Evolutionary conservation across 2,797 vertebrate genomes (phyloP).

Genomic region (Molossus molossus): DNA sequence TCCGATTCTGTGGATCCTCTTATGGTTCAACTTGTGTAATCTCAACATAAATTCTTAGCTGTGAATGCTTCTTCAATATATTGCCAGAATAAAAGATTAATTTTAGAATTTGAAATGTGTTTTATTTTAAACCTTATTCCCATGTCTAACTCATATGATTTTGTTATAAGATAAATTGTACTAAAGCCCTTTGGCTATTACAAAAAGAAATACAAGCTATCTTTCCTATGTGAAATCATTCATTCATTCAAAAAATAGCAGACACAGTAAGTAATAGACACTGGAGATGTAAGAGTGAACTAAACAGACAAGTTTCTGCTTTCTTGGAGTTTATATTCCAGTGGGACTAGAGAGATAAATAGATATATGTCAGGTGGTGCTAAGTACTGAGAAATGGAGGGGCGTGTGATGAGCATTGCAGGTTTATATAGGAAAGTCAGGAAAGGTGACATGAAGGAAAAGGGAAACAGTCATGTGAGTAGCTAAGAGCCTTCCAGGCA

Average conservation of each 20-base stretch:
- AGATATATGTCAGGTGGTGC: background rate
- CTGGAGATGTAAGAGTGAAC: background rate
- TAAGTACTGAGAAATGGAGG: background rate
- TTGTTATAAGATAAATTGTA: constrained; percentile 12
- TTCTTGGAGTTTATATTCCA: background rate
- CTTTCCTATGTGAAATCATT: constrained; percentile 29
- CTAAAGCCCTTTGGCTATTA: constrained; percentile 34
- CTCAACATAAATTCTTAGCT: constrained; percentile 21
- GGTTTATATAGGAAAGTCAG: background rate
- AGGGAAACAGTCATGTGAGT: background rate
- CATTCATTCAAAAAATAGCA: constrained; percentile 45
- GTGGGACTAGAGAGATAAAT: background rate
- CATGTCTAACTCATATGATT: constrained; percentile 46
- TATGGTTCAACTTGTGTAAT: constrained; percentile 37
- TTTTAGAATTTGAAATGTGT: constrained; percentile 39
- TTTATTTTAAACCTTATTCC: constrained; percentile 59
- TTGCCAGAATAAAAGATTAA: constrained; percentile 48
- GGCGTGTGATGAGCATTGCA: background rate
- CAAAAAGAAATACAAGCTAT: background rate
- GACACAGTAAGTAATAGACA: background rate
- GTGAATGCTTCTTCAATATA: background rate
- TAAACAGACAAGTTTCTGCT: constrained; percentile 2
- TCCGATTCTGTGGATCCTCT: constrained; percentile 56
- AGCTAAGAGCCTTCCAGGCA: background rate
- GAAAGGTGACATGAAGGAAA: constrained; percentile 42